Base-by-base conservation (phyloP, 1,140 invertebrate species). In the Oreohelix idahoensis region DNA sequence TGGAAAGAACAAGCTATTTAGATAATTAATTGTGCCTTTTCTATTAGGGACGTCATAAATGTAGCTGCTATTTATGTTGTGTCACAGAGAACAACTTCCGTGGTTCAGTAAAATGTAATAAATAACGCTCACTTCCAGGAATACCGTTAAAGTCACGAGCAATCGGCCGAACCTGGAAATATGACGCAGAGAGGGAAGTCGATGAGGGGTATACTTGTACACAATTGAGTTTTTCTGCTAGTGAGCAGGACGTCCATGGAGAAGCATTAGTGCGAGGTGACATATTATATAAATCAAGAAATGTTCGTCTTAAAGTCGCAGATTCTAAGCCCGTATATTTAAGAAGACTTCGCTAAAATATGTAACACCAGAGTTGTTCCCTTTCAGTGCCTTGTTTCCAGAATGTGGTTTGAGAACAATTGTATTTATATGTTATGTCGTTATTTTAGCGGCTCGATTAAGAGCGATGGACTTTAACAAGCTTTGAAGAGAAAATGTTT, bases 1-100 rank as follows among this genome's bases (percentile, higher is more conserved):
- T 5, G 17, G 32, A 53, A 69, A 79, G 53, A 69, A 69, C 29
- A 53, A 35, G 39, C 75, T 77, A 49, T 77, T 77, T 49, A 66
- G 36, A 79, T 63, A 69, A 69, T 79, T 42, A 66, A 79, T 79
- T 79, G 53, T 39, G 53, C 17, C 77, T 79, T 79, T 79, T 79
- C 58, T 79, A 69, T 79, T 79, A 69, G 32, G 36, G 20, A 36
- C 45, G 58, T 79, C 13, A 69, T 79, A 77, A 53, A 77, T 53
- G 75, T 53, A 42, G 17, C 15, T 11, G 13, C 17, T 53, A 36
- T 58, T 77, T 77, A 77, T 77, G 49, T 26, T 45, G 49, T 29
- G 75, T 58, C 75, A 77, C 45, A 23, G 49, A 29, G 42, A 45
- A 29, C 75, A 77, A 5, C 42, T 26, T 32, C 20, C 63, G n/a